phyloP scores from a whole-genome alignment of 2,888 invertebrate species.

The Andrena fulva region DNA sequence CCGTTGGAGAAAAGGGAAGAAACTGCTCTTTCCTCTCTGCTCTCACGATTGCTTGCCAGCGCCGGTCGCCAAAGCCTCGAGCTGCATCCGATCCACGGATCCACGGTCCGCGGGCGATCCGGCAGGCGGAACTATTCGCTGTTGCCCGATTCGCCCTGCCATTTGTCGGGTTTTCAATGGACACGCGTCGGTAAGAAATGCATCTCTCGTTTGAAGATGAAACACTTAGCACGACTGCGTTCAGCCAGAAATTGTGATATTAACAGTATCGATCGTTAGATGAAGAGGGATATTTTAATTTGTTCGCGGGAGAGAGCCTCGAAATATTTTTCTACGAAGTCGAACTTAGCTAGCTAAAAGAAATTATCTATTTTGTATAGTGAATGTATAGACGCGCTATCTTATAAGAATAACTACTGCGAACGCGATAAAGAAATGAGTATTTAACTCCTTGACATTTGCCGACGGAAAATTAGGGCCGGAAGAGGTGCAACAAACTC shows the following conservation, averaged over 20 bases:
- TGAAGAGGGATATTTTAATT: neutral
- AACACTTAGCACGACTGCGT: neutral
- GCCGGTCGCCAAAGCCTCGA: constrained; percentile 73
- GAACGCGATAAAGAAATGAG: neutral
- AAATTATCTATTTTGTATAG: neutral
- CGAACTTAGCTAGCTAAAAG: neutral
- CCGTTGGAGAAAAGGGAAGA: constrained; percentile 67
- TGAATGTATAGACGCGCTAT: neutral
- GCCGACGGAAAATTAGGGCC: no score
- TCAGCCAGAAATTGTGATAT: neutral
- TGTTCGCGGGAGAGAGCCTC: no score
- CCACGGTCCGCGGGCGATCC: constrained; percentile 58
- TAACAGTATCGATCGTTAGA: neutral
- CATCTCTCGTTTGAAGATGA: neutral
- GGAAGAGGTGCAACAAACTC: no score
- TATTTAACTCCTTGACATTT: neutral
- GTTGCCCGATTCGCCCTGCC: constrained; percentile 68
- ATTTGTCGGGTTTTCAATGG: constrained; percentile 35
- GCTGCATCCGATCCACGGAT: constrained; percentile 45
- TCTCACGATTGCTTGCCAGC: constrained; percentile 83
- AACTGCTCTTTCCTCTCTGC: constrained; percentile 68
- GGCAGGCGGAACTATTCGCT: constrained; percentile 82
- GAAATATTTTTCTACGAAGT: neutral
- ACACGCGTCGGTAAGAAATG: neutral
- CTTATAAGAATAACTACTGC: no score